Evolutionary conservation across 2,797 vertebrate genomes (phyloP), one percentile per base, ranked within the genome.

Genomic region (Myotis myotis): DNA sequence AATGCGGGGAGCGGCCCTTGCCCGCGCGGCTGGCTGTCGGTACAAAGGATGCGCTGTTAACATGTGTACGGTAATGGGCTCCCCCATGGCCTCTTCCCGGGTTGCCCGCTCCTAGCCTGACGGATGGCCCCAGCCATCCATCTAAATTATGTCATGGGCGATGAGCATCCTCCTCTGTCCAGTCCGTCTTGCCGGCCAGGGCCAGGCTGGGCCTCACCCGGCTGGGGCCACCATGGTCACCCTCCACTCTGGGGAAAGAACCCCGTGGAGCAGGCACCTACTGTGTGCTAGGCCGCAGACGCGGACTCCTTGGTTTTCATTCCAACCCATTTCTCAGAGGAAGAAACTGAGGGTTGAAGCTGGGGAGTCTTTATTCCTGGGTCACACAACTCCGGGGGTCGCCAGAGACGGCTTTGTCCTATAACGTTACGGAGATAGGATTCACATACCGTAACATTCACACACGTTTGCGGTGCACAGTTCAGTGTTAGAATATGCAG

Each of bases 41-140:
- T 98, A 99, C 99, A 98, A 98, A 99, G 98, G 98, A 98, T 97
- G 96, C 98, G 98, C 99, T 98, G 99, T 99, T 99, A 99, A 99
- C 99, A 99, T 99, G 96, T 99, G 99, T 99, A 98, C 97, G 98
- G 98, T 98, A 98, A 99, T 98, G 98, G 99, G 98, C 99, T 98
- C 98, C 98, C 97, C 98, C 96, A 98, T 98, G 98, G 98, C 98
- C 99, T 98, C 98, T 97, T 97, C 94, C 96, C 70, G 95, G 98
- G 98, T 98, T 95, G 97, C 95, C 81, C 87, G 96, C 97, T 93
- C 76, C 93, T 83, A 97, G 97, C 98, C 98, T 98, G 99, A 98
- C 98, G 98, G 98, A 98, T 98, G 98, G 98, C 98, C 97, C 97
- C 92, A 97, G 97, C 98, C 98, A 99, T 99, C 98, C 98, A 98